Conservation (phyloP, 2,797 vertebrate species). For the Dermochelys coriacea region DNA sequence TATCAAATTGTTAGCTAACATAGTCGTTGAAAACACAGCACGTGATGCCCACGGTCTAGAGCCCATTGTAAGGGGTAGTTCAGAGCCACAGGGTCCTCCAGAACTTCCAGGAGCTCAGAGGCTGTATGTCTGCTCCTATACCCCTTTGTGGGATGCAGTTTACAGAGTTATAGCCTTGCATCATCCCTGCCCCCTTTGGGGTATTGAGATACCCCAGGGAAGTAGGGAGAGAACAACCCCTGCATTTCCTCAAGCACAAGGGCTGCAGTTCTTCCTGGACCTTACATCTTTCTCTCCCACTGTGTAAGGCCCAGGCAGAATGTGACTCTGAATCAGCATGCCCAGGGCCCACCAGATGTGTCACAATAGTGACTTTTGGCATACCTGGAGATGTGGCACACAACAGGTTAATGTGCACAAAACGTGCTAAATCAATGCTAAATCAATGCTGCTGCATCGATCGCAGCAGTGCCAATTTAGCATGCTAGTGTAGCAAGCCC, state of each 20-base stretch:
- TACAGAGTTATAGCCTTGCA: background rate
- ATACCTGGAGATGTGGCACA: fast-evolving
- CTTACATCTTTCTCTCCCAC: background rate
- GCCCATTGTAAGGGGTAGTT: background rate
- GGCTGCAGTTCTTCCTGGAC: background rate
- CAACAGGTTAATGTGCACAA: background rate
- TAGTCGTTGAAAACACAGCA: background rate
- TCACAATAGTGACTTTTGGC: background rate
- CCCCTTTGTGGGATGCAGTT: background rate
- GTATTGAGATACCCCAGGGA: background rate
- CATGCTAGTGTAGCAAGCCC: too few relatives aligned
- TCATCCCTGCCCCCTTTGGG: background rate
- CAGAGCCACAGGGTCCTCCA: background rate
- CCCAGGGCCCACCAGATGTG: background rate
- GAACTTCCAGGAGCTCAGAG: background rate
- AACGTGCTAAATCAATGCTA: too few relatives aligned
- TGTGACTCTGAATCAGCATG: background rate
- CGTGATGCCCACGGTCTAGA: background rate
- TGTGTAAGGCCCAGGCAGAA: background rate
- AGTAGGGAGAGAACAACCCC: background rate
- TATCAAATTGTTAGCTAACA: background rate
- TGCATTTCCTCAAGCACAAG: background rate
- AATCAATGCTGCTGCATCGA: too few relatives aligned
- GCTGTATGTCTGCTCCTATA: too few relatives aligned
- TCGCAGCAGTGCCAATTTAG: too few relatives aligned